A percentile compares a stretch with the other conserved stretches of the same genome.
These are phyloP conservation scores for Andricus grossulariae DNA, from an alignment of 1,140 invertebrate species.

Conservation along the genomic window DNA sequence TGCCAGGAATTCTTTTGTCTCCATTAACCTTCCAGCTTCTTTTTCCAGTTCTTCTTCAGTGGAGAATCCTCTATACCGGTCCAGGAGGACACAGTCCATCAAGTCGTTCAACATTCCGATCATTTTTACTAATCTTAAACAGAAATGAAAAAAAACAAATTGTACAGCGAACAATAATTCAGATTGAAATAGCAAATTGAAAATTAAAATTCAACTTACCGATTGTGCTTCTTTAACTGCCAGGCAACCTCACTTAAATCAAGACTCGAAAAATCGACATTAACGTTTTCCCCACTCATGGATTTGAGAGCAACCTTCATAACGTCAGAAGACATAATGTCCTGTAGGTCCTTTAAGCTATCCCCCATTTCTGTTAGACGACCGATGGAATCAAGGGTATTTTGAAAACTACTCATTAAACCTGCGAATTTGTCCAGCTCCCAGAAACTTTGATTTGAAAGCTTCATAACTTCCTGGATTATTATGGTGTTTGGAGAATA, in stretches of 20 bases:
- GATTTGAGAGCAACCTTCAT: constrained; percentile 69
- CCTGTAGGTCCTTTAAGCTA: constrained; percentile 71
- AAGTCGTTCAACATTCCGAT: constrained; percentile 73
- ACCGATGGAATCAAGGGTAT: constrained; percentile 71
- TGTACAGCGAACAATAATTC: not conserved
- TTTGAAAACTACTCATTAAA: constrained; percentile 73
- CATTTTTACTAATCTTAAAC: constrained; percentile 59
- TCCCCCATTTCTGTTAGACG: constrained; percentile 72
- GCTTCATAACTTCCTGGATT: constrained; percentile 75
- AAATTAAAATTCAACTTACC: constrained; percentile 31
- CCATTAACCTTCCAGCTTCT: constrained; percentile 75
- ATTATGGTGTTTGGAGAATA: constrained; percentile 76
- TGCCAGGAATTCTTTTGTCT: constrained; percentile 78
- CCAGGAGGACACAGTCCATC: constrained; percentile 78
- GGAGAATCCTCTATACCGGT: constrained; percentile 77
- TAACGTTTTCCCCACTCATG: constrained; percentile 57
- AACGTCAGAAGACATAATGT: constrained; percentile 69
- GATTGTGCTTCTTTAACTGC: constrained; percentile 61
- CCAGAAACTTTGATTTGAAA: constrained; percentile 79
- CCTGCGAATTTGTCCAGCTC: constrained; percentile 75
- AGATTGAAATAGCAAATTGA: not conserved
- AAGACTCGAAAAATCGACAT: constrained; percentile 61
- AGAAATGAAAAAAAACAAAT: constrained; percentile 25
- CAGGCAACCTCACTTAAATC: constrained; percentile 65
- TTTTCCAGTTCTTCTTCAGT: constrained; percentile 75